phyloP scores from a whole-genome alignment of 2,888 invertebrate species.

The Phyto melanocephala region DNA sequence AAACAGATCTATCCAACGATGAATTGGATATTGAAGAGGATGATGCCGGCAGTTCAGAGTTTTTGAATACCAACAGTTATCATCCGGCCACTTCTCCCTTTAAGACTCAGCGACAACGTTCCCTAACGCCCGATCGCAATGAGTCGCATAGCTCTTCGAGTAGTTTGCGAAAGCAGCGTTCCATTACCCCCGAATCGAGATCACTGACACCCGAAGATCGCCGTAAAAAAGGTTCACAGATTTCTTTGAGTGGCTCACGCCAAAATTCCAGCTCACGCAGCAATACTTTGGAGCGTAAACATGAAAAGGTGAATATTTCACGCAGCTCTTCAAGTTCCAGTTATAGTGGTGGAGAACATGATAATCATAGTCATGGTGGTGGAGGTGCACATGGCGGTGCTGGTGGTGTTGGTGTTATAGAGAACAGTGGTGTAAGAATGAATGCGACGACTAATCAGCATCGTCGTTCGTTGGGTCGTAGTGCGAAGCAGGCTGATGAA shows the following conservation, averaged over 20 bases:
- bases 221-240: constrained; percentile 74
- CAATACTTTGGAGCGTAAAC: constrained; percentile 77
- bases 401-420: constrained; percentile 11
- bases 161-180: constrained; percentile 77
- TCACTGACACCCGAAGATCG: constrained; percentile 78
- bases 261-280: constrained; percentile 77
- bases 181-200: constrained; percentile 78
- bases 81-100: constrained; percentile 73
- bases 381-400: constrained; percentile 42
- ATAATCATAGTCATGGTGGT: constrained; percentile 49
- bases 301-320: constrained; percentile 76
- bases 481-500: constrained; percentile 75
- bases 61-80: constrained; percentile 75
- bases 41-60: constrained; percentile 76
- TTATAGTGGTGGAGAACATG: constrained; percentile 75
- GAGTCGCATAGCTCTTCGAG: constrained; percentile 77
- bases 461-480: constrained; percentile 73
- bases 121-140: constrained; percentile 78
- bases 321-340: constrained; percentile 79
- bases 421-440: constrained; percentile 21
- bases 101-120: constrained; percentile 76
- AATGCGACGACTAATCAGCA: constrained; percentile 63
- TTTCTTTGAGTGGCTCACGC: constrained; percentile 74
- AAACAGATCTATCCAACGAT: constrained; percentile 80
- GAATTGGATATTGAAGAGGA: constrained; percentile 80